phyloP scores from a whole-genome alignment of 64 coral and sea anemone species.

The Astreopora myriophthalma region DNA sequence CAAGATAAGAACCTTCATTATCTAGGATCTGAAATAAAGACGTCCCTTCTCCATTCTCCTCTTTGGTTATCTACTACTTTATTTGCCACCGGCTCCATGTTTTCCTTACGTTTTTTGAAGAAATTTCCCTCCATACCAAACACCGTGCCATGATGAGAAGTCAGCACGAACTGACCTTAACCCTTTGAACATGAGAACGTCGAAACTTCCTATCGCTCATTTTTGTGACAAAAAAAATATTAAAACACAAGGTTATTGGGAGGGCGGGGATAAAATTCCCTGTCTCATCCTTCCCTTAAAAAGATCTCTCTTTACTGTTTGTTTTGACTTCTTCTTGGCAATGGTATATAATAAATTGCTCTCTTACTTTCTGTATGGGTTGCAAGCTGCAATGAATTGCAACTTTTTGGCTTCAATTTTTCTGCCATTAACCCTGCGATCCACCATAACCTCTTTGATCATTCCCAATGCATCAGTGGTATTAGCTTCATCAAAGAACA shows the following conservation, averaged over 20 bases:
- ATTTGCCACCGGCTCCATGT: too few species aligned
- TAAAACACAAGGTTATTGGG: not conserved
- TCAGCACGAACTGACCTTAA: too few species aligned
- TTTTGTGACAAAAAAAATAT: too few species aligned
- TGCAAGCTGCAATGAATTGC: conserved; percentile 84
- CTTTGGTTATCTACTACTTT: too few species aligned
- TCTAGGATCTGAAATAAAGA: too few species aligned
- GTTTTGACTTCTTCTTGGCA: not conserved
- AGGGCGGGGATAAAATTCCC: too few species aligned
- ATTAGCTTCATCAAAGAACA: conserved; percentile 88
- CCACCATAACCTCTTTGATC: conserved; percentile 94
- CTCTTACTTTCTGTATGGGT: conserved; percentile 79
- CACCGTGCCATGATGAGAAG: too few species aligned
- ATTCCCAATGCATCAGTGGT: conserved; percentile 81
- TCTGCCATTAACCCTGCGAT: conserved; percentile 70
- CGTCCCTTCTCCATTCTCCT: too few species aligned
- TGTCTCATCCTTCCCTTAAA: not conserved
- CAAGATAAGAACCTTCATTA: too few species aligned
- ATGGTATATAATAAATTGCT: not conserved
- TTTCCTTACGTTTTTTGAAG: too few species aligned
- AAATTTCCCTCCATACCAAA: too few species aligned
- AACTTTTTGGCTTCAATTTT: conserved; percentile 61
- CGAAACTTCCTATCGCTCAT: not conserved
- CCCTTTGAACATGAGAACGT: too few species aligned
- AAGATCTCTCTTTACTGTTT: not conserved